phyloP scores from a whole-genome alignment of 2,888 invertebrate genomes.

The Lasiommata megera region DNA sequence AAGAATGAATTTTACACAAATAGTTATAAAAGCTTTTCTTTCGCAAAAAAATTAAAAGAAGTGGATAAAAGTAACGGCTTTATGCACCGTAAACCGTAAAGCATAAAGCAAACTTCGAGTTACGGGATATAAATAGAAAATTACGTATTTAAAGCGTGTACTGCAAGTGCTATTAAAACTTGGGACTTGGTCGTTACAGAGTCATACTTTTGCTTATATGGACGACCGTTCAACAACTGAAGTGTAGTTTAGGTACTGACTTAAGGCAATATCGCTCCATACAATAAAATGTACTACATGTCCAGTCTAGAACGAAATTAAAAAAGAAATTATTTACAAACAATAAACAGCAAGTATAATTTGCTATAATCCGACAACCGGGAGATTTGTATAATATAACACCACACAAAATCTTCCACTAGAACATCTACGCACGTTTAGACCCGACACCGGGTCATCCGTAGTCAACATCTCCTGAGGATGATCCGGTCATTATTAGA shows the following conservation, averaged over 20 bases:
- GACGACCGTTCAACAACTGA: not conserved
- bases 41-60: not conserved
- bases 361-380: no score
- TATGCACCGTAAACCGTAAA: not conserved
- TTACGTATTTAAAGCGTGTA: constrained; percentile 10
- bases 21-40: not conserved
- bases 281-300: no score
- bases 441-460: no score
- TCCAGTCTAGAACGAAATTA: no score
- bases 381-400: no score
- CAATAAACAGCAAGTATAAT: no score
- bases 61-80: not conserved
- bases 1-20: not conserved
- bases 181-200: not conserved
- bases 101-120: not conserved
- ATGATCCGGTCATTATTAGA: no score
- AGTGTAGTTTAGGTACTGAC: not conserved
- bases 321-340: no score
- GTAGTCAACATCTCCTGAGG: no score
- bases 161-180: constrained; percentile 13
- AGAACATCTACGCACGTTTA: no score
- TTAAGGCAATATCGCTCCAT: no score
- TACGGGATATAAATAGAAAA: not conserved
- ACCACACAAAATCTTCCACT: no score
- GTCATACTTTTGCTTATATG: not conserved